Percentiles rank a stretch among this genome's conserved stretches.
Evolutionary conservation across 2,888 invertebrate species (phyloP).

Genomic region (Acheta domesticus): DNA sequence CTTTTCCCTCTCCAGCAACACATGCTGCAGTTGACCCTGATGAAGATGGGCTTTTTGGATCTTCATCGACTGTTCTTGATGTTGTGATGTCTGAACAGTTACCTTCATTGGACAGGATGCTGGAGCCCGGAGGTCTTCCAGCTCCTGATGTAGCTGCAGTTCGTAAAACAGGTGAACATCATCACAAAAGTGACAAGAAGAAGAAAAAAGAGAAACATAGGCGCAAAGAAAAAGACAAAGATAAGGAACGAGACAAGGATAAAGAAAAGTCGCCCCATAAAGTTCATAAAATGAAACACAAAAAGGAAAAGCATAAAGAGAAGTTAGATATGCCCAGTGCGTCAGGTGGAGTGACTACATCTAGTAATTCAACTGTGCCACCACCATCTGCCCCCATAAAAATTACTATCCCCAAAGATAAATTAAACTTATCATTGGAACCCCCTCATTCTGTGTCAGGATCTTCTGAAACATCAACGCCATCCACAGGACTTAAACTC

Average conservation of each 20-base stretch:
- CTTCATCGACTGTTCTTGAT: neutral
- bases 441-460: conserved; percentile 38
- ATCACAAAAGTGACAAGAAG: conserved; percentile 56
- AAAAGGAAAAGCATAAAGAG: conserved; percentile 41
- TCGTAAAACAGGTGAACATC: conserved; percentile 35
- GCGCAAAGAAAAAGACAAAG: conserved; percentile 43
- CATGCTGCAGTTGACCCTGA: neutral
- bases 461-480: neutral
- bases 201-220: conserved; percentile 38
- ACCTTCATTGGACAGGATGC: neutral
- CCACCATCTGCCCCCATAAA: conserved; percentile 48
- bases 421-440: conserved; percentile 46
- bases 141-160: neutral
- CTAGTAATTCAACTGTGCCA: conserved; percentile 32
- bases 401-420: conserved; percentile 61
- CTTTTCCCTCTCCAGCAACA: conserved; percentile 23
- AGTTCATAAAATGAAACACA: neutral
- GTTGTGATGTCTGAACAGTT: neutral
- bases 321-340: conserved; percentile 39
- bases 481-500: conserved; percentile 63
- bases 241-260: conserved; percentile 42
- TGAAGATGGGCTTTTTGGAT: neutral
- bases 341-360: conserved; percentile 37
- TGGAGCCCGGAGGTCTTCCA: neutral
- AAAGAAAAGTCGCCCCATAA: neutral